phyloP scores from a whole-genome alignment of 2,888 invertebrate genomes.

The Lamproptera curius region DNA sequence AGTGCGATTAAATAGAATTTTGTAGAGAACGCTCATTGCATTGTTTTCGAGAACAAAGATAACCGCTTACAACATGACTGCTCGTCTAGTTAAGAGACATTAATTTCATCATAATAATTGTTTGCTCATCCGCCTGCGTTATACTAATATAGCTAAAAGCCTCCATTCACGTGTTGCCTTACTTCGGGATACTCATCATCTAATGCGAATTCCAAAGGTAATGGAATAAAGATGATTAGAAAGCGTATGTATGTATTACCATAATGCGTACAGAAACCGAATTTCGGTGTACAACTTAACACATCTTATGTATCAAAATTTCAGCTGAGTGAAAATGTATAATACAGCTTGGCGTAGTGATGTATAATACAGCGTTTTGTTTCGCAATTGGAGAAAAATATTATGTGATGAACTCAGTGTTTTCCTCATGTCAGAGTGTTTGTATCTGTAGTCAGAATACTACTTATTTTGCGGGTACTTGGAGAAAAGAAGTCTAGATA shows the following conservation, averaged over 20 bases:
- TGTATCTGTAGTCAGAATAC: too few relatives aligned
- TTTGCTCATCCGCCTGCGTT: slow-evolving; percentile 47
- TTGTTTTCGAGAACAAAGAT: background rate
- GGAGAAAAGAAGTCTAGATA: too few relatives aligned
- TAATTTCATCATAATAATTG: slow-evolving; percentile 60
- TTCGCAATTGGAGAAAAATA: too few relatives aligned
- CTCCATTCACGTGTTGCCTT: slow-evolving; percentile 50
- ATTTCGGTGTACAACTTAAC: slow-evolving; percentile 13
- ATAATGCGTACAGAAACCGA: slow-evolving; percentile 9
- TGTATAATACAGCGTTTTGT: too few relatives aligned
- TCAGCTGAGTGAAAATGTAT: too few relatives aligned
- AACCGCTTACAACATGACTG: slow-evolving; percentile 43
- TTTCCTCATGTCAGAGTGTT: too few relatives aligned
- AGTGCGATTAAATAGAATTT: too few relatives aligned
- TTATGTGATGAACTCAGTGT: too few relatives aligned
- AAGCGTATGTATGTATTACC: background rate
- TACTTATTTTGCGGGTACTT: too few relatives aligned
- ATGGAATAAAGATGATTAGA: slow-evolving; percentile 20
- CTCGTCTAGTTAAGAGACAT: slow-evolving; percentile 53
- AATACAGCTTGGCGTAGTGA: too few relatives aligned
- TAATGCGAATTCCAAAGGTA: slow-evolving; percentile 19
- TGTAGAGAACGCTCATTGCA: too few relatives aligned
- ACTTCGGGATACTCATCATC: slow-evolving; percentile 27
- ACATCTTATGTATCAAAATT: too few relatives aligned
- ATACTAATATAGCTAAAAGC: slow-evolving; percentile 31